Conservation (phyloP, 2,888 invertebrate species). For the Latrodectus elegans region DNA sequence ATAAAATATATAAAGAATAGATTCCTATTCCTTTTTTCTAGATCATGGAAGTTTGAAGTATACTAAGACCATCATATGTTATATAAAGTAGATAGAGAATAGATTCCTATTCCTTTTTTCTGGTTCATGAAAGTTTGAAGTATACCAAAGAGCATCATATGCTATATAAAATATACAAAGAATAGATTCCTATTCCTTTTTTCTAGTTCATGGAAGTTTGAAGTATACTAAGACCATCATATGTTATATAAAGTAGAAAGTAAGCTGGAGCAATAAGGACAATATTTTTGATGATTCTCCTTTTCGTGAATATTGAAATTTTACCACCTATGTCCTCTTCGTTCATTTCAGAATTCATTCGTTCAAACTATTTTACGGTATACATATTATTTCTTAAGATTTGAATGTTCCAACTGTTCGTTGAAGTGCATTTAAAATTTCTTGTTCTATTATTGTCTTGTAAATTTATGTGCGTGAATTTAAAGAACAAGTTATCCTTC, state of each 20-base stretch:
- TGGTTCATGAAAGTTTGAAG: no score
- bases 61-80: conserved; percentile 95
- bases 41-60: conserved; percentile 92
- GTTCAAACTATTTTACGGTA: no score
- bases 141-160: no score
- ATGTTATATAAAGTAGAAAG: conserved; percentile 96
- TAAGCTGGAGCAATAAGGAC: conserved; percentile 92
- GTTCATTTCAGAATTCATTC: background rate
- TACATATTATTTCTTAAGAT: no score
- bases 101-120: no score
- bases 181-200: conserved; percentile 91
- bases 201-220: conserved; percentile 92
- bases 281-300: conserved; percentile 90
- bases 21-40: conserved; percentile 91
- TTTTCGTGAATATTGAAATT: conserved; percentile 32
- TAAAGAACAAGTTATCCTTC: no score
- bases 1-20: no score
- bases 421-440: no score
- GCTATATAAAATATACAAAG: no score
- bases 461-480: no score
- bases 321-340: background rate
- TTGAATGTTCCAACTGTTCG: no score
- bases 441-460: no score
- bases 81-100: conserved; percentile 97
- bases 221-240: conserved; percentile 94